These are phyloP conservation scores for Portevinia maculata DNA, from an alignment of 2,888 invertebrate species.

Conservation along the genomic window DNA sequence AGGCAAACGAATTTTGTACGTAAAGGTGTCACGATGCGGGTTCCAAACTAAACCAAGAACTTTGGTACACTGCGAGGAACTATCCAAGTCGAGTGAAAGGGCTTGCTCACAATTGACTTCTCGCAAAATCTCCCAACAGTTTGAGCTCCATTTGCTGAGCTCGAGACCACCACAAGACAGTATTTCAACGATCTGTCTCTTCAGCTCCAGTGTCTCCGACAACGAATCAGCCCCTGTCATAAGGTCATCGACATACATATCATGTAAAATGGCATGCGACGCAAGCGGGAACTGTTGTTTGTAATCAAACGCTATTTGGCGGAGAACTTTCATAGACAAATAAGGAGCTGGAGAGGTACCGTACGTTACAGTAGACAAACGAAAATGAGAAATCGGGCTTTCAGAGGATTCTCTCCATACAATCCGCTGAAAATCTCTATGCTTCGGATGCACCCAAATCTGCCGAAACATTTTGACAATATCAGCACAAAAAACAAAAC, in stretches of 20 bases:
- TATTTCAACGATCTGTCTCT: slow-evolving; percentile 20
- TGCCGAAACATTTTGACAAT: slow-evolving; percentile 16
- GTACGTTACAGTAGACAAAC: not conserved
- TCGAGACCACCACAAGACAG: slow-evolving; percentile 25
- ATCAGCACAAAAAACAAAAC: slow-evolving; percentile 32
- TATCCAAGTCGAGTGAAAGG: slow-evolving; percentile 19
- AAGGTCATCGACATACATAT: slow-evolving; percentile 6
- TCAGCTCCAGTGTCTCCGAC: slow-evolving; percentile 12
- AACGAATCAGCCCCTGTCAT: slow-evolving; percentile 7
- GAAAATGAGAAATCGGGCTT: slow-evolving; percentile 8
- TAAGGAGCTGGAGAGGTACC: slow-evolving; percentile 1
- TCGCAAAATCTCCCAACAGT: slow-evolving; percentile 11
- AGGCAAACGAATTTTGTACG: slow-evolving; percentile 2
- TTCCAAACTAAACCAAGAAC: slow-evolving; percentile 39
- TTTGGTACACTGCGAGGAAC: slow-evolving; percentile 20
- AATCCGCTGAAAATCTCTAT: slow-evolving; percentile 16
- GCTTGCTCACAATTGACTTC: slow-evolving; percentile 4
- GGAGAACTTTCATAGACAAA: not conserved
- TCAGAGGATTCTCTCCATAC: not conserved
- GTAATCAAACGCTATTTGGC: not conserved
- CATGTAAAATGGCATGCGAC: slow-evolving; percentile 2
- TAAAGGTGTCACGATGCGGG: slow-evolving; percentile 27
- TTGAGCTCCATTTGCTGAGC: slow-evolving; percentile 33
- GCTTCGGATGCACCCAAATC: slow-evolving; percentile 2
- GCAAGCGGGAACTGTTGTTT: not conserved